Base-by-base conservation (phyloP, 2,113 vertebrate species). In the Triplophysa rosa region DNA sequence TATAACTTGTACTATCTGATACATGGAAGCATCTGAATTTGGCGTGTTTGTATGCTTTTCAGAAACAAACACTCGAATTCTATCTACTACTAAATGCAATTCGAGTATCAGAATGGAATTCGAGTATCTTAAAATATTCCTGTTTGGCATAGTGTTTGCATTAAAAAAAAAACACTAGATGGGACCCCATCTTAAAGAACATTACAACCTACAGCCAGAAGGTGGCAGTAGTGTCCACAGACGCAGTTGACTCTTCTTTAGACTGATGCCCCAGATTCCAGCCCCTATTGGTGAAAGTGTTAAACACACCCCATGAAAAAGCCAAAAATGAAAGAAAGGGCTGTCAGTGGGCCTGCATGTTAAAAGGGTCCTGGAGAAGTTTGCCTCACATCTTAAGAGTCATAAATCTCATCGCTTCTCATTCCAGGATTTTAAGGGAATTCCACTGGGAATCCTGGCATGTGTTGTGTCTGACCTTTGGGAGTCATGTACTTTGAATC, bases 381-480 rank as follows among this genome's bases (percentile, higher is more conserved):
- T 89, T 87, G 86, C 76, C 84, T 67, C 59, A 82, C 78, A 77
- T 82, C 79, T 81, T 83, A 47, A 62, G 67, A 73, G 86, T 72
- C 87, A 89, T 94, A 94, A 94, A 94, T 94, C 92, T 92, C 87
- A 84, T 85, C 80, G 87, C 84, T 87, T 90, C 90, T 89, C 88
- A 89, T 89, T 89, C 87, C 67, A 77, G 86, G 87, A 87, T 91
- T 92, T 90, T 87, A 88, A 87, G 88, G 87, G 91, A 90, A 90
- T 91, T 91, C 91, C 90, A 85, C 79, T 89, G 92, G 91, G 92
- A 93, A 90, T 88, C 88, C 88, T 90, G 90, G 91, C 92, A 94
- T 94, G 92, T 90, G 91, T 88, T 89, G 86, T 87, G 76, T 23
- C 88, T 94, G 93, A 94, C 93, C 92, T 92, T 91, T 89, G 73